phyloP scores from a whole-genome alignment of 2,113 vertebrate species.

The Semnornis frantzii region DNA sequence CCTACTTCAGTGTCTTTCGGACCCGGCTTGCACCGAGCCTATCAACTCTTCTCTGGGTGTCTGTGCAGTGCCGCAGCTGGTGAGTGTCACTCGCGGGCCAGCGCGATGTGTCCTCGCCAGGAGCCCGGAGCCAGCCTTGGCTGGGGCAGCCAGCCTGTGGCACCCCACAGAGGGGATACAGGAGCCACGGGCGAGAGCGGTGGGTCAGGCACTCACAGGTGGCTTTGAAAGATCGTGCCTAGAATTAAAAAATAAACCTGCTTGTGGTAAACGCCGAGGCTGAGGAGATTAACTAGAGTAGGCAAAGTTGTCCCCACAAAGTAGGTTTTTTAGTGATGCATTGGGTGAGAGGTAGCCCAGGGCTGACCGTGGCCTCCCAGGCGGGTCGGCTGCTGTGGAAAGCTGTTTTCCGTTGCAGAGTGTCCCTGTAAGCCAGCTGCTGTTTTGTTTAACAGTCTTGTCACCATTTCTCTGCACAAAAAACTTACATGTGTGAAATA shows the following conservation, averaged over 20 bases:
- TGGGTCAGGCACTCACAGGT: background rate
- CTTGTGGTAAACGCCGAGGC: background rate
- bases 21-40: background rate
- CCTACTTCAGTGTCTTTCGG: background rate
- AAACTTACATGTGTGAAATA: background rate
- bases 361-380: background rate
- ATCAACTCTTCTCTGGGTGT: background rate
- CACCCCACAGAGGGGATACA: background rate
- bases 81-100: background rate
- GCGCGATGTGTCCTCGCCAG: background rate
- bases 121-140: background rate
- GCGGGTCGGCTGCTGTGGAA: background rate
- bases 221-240: background rate
- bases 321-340: background rate
- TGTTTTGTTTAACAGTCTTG: accelerated
- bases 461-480: accelerated
- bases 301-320: background rate
- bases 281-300: background rate
- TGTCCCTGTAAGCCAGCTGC: background rate
- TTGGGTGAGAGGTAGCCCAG: background rate
- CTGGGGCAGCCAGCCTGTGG: background rate
- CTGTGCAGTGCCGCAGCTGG: background rate
- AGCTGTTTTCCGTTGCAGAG: background rate
- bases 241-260: background rate
- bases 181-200: background rate